These are phyloP conservation scores for Palloptera scutellata DNA, from an alignment of 2,888 invertebrate species.

Conservation along the genomic window DNA sequence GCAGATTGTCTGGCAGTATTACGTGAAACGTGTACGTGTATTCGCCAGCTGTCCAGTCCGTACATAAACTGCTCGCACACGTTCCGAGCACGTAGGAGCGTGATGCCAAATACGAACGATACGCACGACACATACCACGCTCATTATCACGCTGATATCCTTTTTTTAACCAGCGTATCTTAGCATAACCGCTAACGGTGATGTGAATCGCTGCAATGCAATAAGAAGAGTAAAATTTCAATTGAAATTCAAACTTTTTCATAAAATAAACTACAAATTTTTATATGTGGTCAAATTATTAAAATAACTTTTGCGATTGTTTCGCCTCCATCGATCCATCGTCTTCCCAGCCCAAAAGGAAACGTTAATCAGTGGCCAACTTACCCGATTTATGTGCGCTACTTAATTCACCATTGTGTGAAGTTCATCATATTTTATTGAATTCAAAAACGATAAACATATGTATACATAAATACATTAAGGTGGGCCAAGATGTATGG, in stretches of 20 bases:
- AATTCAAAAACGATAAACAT: no score
- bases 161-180: slow-evolving; percentile 64
- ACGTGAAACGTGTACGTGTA: slow-evolving; percentile 82
- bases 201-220: slow-evolving; percentile 64
- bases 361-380: no score
- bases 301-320: no score
- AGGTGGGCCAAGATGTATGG: no score
- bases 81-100: slow-evolving; percentile 60
- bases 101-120: slow-evolving; percentile 62
- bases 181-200: slow-evolving; percentile 63
- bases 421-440: no score
- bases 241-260: neutral
- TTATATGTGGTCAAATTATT: no score
- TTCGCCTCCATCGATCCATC: no score
- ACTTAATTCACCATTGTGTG: no score
- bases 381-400: no score
- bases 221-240: neutral
- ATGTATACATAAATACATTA: no score
- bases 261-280: no score
- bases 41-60: slow-evolving; percentile 74
- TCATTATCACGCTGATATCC: slow-evolving; percentile 63
- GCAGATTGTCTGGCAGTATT: slow-evolving; percentile 69
- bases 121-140: slow-evolving; percentile 62
- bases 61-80: slow-evolving; percentile 66
- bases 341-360: no score